These are phyloP conservation scores for Pristis pectinata DNA, from an alignment of 2,797 vertebrate genomes.

Conservation along the genomic window DNA sequence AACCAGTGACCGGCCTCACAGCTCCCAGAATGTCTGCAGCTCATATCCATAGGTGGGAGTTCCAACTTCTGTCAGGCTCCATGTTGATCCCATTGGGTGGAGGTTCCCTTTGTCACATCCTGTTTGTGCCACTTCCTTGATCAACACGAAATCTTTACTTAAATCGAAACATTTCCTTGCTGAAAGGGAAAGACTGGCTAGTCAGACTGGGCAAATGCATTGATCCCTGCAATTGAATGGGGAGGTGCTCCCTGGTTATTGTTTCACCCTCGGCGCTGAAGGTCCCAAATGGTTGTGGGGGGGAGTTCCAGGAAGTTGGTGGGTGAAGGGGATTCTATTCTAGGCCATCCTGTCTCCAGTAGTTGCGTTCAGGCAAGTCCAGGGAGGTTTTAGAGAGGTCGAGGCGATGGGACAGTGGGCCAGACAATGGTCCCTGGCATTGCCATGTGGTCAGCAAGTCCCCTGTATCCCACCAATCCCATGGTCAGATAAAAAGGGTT, in stretches of 20 bases:
- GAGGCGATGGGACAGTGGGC: too few relatives aligned
- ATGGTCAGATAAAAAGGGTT: not conserved
- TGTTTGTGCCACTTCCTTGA: not conserved
- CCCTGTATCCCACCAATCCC: not conserved
- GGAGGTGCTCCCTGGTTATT: too few relatives aligned
- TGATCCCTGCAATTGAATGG: not conserved
- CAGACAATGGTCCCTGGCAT: not conserved
- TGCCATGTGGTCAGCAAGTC: not conserved
- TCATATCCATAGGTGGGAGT: too few relatives aligned
- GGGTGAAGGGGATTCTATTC: not conserved
- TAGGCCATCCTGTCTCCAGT: not conserved
- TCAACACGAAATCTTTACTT: too few relatives aligned
- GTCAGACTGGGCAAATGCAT: not conserved
- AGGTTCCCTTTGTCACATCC: not conserved
- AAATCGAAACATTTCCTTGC: not conserved
- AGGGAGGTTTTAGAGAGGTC: too few relatives aligned
- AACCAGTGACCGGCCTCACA: not conserved
- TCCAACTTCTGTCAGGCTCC: not conserved
- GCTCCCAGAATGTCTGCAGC: too few relatives aligned
- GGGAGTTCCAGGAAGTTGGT: not conserved
- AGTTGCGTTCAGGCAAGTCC: not conserved
- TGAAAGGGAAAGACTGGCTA: not conserved
- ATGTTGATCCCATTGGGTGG: not conserved
- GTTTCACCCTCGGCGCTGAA: not conserved
- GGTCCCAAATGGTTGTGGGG: not conserved